Evolutionary conservation across 1,140 invertebrate genomes (phyloP), one percentile per base, ranked within the genome.

Genomic region (Drosophila miranda): DNA sequence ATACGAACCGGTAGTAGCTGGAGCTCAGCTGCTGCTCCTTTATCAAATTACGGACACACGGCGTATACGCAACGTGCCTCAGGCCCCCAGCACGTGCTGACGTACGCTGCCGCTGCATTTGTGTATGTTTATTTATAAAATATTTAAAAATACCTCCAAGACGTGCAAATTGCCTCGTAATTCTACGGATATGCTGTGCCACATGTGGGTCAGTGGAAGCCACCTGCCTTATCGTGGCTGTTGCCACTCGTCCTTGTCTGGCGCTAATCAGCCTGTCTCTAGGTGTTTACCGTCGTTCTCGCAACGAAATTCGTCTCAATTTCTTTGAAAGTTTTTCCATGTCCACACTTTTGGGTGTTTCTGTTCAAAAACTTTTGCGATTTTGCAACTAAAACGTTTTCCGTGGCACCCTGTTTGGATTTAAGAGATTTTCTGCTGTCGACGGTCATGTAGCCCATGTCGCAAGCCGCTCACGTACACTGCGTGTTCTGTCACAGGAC

Each of bases 401-500:
- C 34, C 34, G 11, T 13, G 34, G 34, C 34, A 38, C 34, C 34
- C 34, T 38, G 34, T 13, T 38, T 5, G 34, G 34, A 5, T 1
- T 38, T 38, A 13, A 48, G 38, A 42, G 62, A 43, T 44, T 43
- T 69, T 62, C 46, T 45, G 57, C 52, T 79, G 76, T 64, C 52
- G 42, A 28, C 30, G 69, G 59, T 45, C 59, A 77, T 81, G 61
- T 63, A 78, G 72, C 79, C 76, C 71, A 73, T 76, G 81, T 64
- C 68, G 38, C 50, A 43, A 67, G 60, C 58, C 64, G 66, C 63
- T 72, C 80, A 83, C 81, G 81, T 80, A 68, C 51, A 8, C 58
- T 72, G 80, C 80, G 80, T 83, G 80, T 79, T 71, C 76, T 83
- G 80, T 84, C 80, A 84, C 58, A 84, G 80, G 62, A 79, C 71